Conservation (phyloP, 2,797 vertebrate genomes). For the Cossypha dichroa region DNA sequence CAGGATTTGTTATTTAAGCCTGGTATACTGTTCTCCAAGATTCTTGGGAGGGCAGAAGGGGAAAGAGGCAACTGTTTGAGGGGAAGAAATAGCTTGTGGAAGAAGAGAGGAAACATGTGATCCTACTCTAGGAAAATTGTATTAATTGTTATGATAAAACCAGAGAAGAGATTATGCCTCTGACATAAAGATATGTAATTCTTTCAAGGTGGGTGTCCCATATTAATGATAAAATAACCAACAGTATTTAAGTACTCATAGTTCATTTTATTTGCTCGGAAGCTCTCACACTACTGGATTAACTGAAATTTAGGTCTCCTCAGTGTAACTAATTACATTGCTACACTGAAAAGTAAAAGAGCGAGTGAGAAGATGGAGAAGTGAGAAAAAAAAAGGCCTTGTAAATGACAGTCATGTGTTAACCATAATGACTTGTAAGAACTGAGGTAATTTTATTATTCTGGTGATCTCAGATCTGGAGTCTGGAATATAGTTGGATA, state of each 20-base stretch:
- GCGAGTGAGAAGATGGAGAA: fast-evolving
- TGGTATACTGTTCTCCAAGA: not conserved
- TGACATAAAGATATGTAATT: not conserved
- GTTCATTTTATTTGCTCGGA: not conserved
- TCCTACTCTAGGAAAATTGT: not conserved
- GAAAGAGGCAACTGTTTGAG: not conserved
- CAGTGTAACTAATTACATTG: not conserved
- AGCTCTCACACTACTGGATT: not conserved
- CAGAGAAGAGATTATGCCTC: not conserved
- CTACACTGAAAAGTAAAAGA: not conserved
- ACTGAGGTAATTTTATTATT: not conserved
- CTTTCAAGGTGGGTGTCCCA: not conserved
- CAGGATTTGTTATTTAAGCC: not conserved
- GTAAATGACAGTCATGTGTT: not conserved
- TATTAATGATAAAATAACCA: not conserved
- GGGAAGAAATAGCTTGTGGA: not conserved
- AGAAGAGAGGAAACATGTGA: not conserved
- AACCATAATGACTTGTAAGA: not conserved
- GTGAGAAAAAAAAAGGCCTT: not conserved
- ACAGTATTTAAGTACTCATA: not conserved
- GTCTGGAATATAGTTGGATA: not conserved
- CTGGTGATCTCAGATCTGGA: not conserved
- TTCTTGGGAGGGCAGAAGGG: not conserved
- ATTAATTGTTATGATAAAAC: not conserved
- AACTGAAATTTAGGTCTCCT: not conserved